Evolutionary conservation across 2,888 invertebrate species (phyloP).

Genomic region (Laspeyria flexula): DNA sequence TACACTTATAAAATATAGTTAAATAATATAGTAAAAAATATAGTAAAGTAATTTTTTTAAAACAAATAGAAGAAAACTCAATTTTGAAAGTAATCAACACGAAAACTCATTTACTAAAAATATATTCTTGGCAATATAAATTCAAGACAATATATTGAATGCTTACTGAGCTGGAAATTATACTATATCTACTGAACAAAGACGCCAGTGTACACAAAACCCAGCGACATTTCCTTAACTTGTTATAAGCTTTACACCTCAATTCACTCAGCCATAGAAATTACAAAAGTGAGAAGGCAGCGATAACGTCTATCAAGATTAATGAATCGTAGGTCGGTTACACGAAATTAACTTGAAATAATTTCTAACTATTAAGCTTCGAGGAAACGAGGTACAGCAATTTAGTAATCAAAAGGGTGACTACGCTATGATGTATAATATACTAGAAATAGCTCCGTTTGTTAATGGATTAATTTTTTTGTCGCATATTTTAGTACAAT

Average conservation of each 20-base stretch:
- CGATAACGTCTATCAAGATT: conserved; percentile 46
- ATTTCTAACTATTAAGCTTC: conserved; percentile 33
- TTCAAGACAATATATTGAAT: background rate
- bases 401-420: conserved; percentile 48
- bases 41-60: no score
- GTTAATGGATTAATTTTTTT: background rate
- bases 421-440: conserved; percentile 19
- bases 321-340: conserved; percentile 36
- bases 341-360: conserved; percentile 41
- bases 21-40: no score
- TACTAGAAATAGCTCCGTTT: conserved; percentile 8
- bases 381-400: conserved; percentile 30
- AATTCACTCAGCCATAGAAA: conserved; percentile 20
- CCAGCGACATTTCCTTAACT: background rate
- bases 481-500: background rate
- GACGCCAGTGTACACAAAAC: background rate
- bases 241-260: conserved; percentile 2
- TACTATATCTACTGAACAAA: background rate
- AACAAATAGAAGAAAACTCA: background rate
- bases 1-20: no score
- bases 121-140: background rate
- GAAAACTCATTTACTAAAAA: background rate
- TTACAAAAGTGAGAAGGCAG: conserved; percentile 35
- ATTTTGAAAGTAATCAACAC: background rate
- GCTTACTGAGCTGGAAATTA: background rate